Evolutionary conservation across 2,888 invertebrate genomes (phyloP).

Genomic region (Germaria angustata): DNA sequence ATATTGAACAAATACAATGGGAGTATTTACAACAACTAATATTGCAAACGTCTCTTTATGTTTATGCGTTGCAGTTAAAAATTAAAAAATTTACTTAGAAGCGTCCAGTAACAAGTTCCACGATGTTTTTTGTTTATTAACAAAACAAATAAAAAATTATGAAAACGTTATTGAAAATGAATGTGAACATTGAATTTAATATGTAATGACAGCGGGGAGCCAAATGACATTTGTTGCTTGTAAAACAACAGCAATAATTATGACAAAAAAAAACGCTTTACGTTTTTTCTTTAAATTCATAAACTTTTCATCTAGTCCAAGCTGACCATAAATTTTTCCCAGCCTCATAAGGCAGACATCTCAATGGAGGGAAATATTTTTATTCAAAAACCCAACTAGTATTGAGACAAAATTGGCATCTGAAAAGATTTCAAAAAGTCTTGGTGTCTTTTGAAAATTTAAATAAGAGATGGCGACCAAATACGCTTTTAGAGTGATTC

Average conservation of each 20-base stretch:
- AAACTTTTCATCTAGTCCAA: slow-evolving; percentile 51
- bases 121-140: neutral
- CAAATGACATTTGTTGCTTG: slow-evolving; percentile 64
- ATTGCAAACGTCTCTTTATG: slow-evolving; percentile 6
- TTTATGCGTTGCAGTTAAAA: slow-evolving; percentile 14
- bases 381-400: neutral
- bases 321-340: slow-evolving; percentile 50
- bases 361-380: slow-evolving; percentile 24
- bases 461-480: neutral
- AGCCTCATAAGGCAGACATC: slow-evolving; percentile 35
- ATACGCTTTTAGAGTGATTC: too few species aligned
- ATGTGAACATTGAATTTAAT: slow-evolving; percentile 65
- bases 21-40: neutral
- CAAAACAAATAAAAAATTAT: neutral
- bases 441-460: neutral
- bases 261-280: slow-evolving; percentile 28
- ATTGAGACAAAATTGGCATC: slow-evolving; percentile 40
- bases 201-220: slow-evolving; percentile 65
- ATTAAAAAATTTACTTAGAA: too few species aligned
- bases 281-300: neutral
- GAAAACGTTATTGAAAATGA: slow-evolving; percentile 11
- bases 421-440: slow-evolving; percentile 39
- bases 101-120: neutral
- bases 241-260: slow-evolving; percentile 25
- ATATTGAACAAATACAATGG: neutral